Evolutionary conservation across 1,140 invertebrate genomes (phyloP), one percentile per base, ranked within the genome.

Genomic region (Zaprionus ghesquierei): DNA sequence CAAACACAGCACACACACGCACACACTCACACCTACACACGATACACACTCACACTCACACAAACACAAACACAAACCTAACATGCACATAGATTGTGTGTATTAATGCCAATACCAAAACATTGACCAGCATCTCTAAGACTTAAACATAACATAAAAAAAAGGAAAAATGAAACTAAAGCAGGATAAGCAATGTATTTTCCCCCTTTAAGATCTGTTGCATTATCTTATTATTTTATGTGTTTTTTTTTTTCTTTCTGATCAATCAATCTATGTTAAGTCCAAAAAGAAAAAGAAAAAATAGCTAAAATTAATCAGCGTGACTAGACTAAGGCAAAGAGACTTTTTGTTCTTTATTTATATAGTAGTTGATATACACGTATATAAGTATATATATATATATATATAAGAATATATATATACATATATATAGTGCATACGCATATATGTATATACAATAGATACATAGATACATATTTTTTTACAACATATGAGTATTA

Each of bases 51-150:
- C 5, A 68, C 20, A 54, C 29, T 22, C 12, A 69, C 22, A 58
- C 27, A n/a, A n/a, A 35, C 23, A 27, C 29, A 44, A 10, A 63
- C 15, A 58, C 41, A 29, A n/a, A 41, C n/a, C 5, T 60, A 63
- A 54, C 15, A 31, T 56, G 55, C 15, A 58, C 25, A 65, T 18
- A 65, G 20, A 41, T 31, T 60, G 62, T 72, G 61, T 66, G 79
- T 81, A 69, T 69, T 73, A 81, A 82, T 78, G 80, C 80, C 80
- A 86, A 86, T 76, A 79, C 77, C 77, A 77, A 80, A 74, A 75
- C 41, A 77, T 61, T 87, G 82, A 84, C 79, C 79, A 81, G 59
- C 75, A 87, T 79, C 63, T 49, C 65, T 75, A 62, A 76, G 64
- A 82, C 63, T 77, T 62, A 66, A 25, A 55, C 49, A 49, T 41